phyloP scores from a whole-genome alignment of 2,888 invertebrate genomes.

The Cylindroiulus punctatus region DNA sequence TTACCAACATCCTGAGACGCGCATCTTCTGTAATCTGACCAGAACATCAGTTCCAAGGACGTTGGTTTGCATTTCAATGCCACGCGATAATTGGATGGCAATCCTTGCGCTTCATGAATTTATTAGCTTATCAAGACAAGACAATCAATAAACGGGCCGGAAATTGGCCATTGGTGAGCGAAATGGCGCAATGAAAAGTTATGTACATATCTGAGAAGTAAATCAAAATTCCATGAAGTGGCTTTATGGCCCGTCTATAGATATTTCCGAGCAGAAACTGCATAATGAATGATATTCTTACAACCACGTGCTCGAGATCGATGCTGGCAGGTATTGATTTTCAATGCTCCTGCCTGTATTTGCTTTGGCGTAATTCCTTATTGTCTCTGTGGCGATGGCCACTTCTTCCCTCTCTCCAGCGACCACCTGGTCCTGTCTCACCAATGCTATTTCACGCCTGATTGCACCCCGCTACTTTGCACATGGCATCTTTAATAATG shows the following conservation, averaged over 20 bases:
- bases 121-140: not conserved
- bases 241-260: not conserved
- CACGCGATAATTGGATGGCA: too few species aligned
- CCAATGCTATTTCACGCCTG: not conserved
- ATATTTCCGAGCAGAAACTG: not conserved
- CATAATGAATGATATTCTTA: constrained; percentile 32
- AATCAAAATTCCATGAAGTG: constrained; percentile 20
- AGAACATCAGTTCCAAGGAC: too few species aligned
- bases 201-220: constrained; percentile 20
- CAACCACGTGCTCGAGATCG: not conserved
- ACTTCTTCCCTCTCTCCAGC: not conserved
- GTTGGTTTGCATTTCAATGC: too few species aligned
- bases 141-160: not conserved
- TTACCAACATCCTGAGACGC: too few species aligned
- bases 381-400: not conserved
- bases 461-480: not conserved
- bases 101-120: not conserved
- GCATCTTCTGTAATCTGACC: too few species aligned
- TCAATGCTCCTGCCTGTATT: not conserved
- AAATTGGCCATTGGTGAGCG: not conserved
- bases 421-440: constrained; percentile 21
- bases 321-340: not conserved
- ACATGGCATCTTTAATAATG: not conserved
- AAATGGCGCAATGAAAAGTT: not conserved
- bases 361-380: not conserved